These are phyloP conservation scores for Drosophila malerkotliana DNA, from an alignment of 1,140 invertebrate species.

Conservation along the genomic window DNA sequence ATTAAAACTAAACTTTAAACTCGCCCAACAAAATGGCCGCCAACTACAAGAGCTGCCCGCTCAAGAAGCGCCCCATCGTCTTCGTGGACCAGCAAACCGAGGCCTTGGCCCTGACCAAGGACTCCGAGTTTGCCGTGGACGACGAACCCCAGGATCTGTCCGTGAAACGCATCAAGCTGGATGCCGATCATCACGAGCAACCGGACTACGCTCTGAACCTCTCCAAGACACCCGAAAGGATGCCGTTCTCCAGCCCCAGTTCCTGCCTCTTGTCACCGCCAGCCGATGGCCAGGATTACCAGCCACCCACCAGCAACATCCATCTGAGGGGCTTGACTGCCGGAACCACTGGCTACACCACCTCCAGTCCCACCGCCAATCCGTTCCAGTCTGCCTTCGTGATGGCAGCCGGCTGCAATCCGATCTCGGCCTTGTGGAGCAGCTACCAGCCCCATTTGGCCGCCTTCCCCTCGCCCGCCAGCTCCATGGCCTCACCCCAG, in stretches of 20 bases:
- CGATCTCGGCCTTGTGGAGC: conserved; percentile 76
- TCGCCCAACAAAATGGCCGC: conserved; percentile 52
- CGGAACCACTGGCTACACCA: conserved; percentile 67
- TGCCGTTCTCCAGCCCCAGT: conserved; percentile 30
- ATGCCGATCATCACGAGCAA: conserved; percentile 60
- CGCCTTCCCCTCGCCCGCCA: conserved; percentile 74
- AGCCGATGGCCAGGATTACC: conserved; percentile 60
- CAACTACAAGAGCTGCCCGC: conserved; percentile 94
- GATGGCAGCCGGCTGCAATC: conserved; percentile 77
- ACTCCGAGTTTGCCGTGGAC: conserved; percentile 52
- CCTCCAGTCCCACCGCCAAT: conserved; percentile 23
- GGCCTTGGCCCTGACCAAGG: conserved; percentile 73
- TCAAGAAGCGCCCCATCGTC: conserved; percentile 93
- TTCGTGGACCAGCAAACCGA: conserved; percentile 84
- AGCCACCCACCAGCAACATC: conserved; percentile 53
- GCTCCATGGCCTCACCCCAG: conserved; percentile 65
- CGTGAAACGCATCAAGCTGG: conserved; percentile 64
- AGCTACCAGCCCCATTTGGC: conserved; percentile 71
- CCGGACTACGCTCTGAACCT: conserved; percentile 77
- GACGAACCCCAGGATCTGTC: conserved; percentile 88
- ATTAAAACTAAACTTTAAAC: conserved; percentile 17
- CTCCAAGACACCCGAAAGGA: conserved; percentile 64
- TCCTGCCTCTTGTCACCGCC: conserved; percentile 58
- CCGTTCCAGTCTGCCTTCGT: conserved; percentile 77
- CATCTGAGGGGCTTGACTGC: conserved; percentile 74